Evolutionary conservation across 2,888 invertebrate genomes (phyloP).

Genomic region (Mycalesis mineus): DNA sequence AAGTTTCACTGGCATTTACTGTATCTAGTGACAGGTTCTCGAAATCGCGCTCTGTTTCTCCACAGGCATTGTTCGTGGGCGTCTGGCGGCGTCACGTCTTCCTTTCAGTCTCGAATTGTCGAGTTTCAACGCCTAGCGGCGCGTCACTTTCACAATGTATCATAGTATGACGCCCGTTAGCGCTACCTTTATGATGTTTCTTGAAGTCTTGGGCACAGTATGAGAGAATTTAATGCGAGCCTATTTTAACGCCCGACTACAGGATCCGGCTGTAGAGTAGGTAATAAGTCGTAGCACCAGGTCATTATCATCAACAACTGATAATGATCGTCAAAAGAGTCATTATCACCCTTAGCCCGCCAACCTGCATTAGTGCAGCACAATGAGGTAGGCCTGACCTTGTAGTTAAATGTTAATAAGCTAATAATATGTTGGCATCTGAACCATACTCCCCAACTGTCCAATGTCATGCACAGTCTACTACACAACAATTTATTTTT

Average conservation of each 20-base stretch:
- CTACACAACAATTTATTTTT: not conserved
- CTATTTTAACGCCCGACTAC: no score
- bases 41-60: slow-evolving; percentile 11
- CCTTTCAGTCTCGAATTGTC: slow-evolving; percentile 15
- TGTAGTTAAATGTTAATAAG: no score
- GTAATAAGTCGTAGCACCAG: no score
- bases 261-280: no score
- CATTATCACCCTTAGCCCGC: no score
- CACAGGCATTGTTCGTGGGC: slow-evolving; percentile 16
- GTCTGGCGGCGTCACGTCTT: slow-evolving; percentile 12
- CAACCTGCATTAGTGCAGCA: no score
- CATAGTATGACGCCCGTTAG: slow-evolving; percentile 4
- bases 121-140: slow-evolving; percentile 6
- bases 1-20: not conserved
- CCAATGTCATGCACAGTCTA: not conserved
- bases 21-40: not conserved
- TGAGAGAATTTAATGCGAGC: no score
- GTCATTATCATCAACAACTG: no score
- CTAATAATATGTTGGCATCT: no score
- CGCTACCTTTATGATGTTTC: not conserved
- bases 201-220: not conserved
- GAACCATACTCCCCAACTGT: not conserved
- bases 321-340: no score
- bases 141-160: slow-evolving; percentile 20
- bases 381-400: no score